phyloP scores from a whole-genome alignment of 2,797 vertebrate genomes.

The Anguilla megastoma region DNA sequence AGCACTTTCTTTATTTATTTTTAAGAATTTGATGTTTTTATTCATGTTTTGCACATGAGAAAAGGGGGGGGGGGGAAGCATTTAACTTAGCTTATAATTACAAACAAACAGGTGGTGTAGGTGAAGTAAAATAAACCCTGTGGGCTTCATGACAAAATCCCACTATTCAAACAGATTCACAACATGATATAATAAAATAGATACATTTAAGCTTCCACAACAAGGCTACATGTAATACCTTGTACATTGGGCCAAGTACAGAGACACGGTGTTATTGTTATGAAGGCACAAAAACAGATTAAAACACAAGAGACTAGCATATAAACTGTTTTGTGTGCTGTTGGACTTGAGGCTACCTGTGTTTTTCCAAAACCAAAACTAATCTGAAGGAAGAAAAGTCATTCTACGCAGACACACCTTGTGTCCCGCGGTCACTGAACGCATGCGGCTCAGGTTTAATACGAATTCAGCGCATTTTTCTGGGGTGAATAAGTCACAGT shows the following conservation, averaged over 20 bases:
- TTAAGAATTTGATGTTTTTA: no score
- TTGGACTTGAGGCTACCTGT: conserved; percentile 9
- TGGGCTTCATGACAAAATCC: not conserved
- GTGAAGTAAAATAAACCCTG: no score
- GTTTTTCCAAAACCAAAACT: not conserved
- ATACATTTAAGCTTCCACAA: conserved; percentile 4
- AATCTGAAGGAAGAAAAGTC: not conserved
- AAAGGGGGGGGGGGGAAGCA: not conserved
- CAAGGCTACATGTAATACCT: not conserved
- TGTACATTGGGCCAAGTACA: not conserved
- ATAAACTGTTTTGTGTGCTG: not conserved
- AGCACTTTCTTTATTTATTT: no score
- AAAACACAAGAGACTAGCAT: not conserved
- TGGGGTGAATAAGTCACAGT: not conserved
- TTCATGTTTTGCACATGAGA: not conserved
- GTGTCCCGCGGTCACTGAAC: not conserved
- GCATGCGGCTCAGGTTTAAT: not conserved
- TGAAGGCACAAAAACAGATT: not conserved
- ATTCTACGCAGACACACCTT: not conserved
- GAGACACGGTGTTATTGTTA: not conserved
- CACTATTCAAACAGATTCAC: not conserved
- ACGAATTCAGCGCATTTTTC: not conserved
- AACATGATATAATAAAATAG: not conserved
- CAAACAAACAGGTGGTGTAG: not conserved
- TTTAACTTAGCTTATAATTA: no score